phyloP scores from a whole-genome alignment of 2,113 vertebrate species.

The Hippocampus abdominalis region DNA sequence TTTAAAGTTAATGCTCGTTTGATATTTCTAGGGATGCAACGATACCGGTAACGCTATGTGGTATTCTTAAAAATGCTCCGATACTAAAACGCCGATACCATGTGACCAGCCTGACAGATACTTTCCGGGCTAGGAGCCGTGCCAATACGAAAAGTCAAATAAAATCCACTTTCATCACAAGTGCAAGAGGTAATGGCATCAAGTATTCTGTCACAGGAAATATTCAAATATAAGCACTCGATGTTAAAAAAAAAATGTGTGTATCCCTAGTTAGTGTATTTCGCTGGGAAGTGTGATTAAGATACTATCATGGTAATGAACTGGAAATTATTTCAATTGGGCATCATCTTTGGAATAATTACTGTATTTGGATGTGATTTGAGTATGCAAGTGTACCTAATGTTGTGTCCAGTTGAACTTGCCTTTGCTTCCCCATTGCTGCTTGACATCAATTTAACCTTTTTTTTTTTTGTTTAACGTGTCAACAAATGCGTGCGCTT shows the following conservation, averaged over 20 bases:
- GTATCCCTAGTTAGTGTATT: not conserved
- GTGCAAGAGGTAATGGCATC: not conserved
- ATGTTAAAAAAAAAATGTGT: too few species aligned
- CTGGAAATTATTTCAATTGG: not conserved
- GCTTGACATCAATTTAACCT: slow-evolving; percentile 1
- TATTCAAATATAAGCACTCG: not conserved
- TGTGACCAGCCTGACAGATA: not conserved
- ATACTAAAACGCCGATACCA: not conserved
- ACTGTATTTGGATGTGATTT: not conserved
- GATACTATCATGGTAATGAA: not conserved
- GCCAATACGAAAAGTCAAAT: not conserved
- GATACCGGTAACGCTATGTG: not conserved
- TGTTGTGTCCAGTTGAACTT: not conserved
- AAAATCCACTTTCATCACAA: not conserved
- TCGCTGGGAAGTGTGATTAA: not conserved
- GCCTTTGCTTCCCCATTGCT: not conserved
- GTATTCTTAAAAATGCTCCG: not conserved
- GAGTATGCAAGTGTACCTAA: not conserved
- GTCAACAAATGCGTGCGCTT: slow-evolving; percentile 43
- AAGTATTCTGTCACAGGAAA: not conserved
- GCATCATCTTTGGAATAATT: not conserved
- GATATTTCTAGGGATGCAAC: not conserved
- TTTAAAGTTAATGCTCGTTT: not conserved
- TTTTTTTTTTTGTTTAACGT: slow-evolving; percentile 22
- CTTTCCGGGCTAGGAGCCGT: not conserved